These are phyloP conservation scores for Corythucha ciliata DNA, from an alignment of 2,888 invertebrate species.

Conservation along the genomic window DNA sequence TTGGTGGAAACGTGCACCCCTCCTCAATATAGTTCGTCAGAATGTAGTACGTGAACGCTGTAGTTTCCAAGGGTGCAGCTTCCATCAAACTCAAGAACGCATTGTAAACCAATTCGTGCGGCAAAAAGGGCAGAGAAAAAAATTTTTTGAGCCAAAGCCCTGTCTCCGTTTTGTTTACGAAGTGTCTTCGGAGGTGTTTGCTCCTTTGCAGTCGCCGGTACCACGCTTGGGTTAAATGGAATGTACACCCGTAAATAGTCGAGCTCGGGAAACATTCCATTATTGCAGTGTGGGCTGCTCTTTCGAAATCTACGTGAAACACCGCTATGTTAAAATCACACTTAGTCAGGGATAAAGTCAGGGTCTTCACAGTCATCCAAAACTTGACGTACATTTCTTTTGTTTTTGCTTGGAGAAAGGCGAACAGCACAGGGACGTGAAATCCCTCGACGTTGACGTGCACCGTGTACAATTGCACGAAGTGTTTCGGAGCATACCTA, in stretches of 20 bases:
- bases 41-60: constrained; percentile 3
- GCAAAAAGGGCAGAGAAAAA: not conserved
- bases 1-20: constrained; percentile 7
- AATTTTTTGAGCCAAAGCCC: constrained; percentile 4
- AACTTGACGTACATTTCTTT: too few species aligned
- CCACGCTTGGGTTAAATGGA: not conserved
- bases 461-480: too few species aligned
- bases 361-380: too few species aligned
- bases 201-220: constrained; percentile 6
- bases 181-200: constrained; percentile 1
- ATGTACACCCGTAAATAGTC: not conserved
- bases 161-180: constrained; percentile 7
- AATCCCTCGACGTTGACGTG: too few species aligned
- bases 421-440: too few species aligned
- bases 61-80: too few species aligned
- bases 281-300: not conserved
- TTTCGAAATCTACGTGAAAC: constrained; percentile 3
- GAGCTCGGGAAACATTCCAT: not conserved
- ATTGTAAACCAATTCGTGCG: too few species aligned
- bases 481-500: too few species aligned
- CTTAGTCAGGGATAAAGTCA: too few species aligned
- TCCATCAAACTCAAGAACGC: constrained; percentile 5
- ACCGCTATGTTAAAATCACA: not conserved
- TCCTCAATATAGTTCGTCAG: constrained; percentile 4
- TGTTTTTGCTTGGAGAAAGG: too few species aligned